phyloP scores from a whole-genome alignment of 2,113 vertebrate species.

The Orycteropus afer region DNA sequence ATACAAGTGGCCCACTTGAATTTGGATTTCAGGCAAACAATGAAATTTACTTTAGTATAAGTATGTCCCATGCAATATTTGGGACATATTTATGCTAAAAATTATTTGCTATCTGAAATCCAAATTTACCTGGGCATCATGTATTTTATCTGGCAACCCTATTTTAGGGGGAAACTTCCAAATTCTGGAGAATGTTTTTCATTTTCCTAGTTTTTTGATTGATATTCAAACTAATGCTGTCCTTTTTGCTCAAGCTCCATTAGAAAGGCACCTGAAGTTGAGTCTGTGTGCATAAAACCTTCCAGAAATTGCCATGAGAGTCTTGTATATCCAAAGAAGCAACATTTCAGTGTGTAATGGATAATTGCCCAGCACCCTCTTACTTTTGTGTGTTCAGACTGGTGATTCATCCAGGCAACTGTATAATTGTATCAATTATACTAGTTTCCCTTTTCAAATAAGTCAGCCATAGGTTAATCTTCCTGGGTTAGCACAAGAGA shows the following conservation, averaged over 20 bases:
- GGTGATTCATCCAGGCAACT: constrained; percentile 30
- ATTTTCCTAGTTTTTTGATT: constrained; percentile 3
- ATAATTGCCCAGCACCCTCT: neutral
- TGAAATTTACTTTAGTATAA: neutral
- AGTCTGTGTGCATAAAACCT: neutral
- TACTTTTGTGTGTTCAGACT: constrained; percentile 40
- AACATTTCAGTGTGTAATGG: neutral
- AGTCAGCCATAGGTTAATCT: constrained; percentile 7
- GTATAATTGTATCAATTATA: constrained; percentile 43
- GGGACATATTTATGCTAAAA: constrained; percentile 14
- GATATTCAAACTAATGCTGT: neutral
- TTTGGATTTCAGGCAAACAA: constrained; percentile 18
- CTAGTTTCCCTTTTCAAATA: constrained; percentile 59
- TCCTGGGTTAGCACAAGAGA: neutral
- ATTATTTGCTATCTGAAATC: constrained; percentile 15
- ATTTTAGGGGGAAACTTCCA: neutral
- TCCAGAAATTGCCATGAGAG: neutral
- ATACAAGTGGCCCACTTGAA: neutral
- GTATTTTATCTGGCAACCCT: neutral
- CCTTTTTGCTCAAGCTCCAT: neutral
- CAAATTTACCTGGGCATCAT: neutral
- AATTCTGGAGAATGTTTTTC: neutral
- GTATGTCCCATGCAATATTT: neutral
- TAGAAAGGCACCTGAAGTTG: neutral
- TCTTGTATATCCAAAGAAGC: neutral